Evolutionary conservation across 2,888 invertebrate genomes (phyloP), one percentile per base, ranked within the genome.

Genomic region (Idaea biselata): DNA sequence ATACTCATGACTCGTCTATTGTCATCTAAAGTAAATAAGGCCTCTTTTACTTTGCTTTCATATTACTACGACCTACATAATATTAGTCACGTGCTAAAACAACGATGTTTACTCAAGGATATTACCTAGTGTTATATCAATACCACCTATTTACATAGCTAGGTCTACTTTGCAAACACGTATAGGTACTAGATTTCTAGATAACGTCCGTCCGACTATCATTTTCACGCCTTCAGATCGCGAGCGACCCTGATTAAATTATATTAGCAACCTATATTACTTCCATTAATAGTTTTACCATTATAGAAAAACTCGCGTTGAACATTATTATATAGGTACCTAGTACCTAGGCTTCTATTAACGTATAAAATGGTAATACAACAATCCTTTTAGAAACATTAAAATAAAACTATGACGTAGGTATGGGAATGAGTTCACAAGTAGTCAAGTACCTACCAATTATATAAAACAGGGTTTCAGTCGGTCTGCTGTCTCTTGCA

Each of bases 401-500:
- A 68, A 69, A 72, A 73, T 72, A 76, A 74, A 69, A 77, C 65
- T 62, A 64, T 77, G 73, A 77, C 78, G 73, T 73, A 78, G n/a
- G 74, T 44, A 44, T 73, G 72, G 77, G 73, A 77, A 54, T 78
- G 78, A 73, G 70, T 67, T 64, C 70, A 70, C 60, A 61, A 63
- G 62, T 64, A 63, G 61, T 68, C 70, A 68, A 68, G 71, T 68
- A 73, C 66, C 69, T 44, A 44, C 14, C 5, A 44, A 44, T 44
- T 44, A 44, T 44, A 44, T 44, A 44, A 44, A 44, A 44, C 44
- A 57, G 71, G 70, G 71, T 73, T 66, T 64, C 61, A 68, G 71
- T 8, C 54, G 8, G 59, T 44, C 44, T 77, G 74, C 84, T 85
- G 85, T 84, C 85, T 72, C 75, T 60, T 68, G 76, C 86, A 84